Conservation (phyloP, 1,140 invertebrate genomes). For the Bombus balteatus region DNA sequence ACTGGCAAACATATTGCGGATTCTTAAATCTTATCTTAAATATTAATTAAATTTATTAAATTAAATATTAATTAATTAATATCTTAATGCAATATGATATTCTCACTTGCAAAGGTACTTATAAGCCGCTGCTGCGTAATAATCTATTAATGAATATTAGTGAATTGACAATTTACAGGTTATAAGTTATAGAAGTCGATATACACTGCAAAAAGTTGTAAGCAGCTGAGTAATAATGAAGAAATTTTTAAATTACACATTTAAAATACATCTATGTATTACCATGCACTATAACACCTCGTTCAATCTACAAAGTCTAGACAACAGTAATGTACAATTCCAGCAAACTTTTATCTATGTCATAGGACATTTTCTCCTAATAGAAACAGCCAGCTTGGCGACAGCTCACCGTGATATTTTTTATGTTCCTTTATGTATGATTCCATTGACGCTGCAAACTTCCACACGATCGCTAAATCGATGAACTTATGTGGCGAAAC, state of each 20-base stretch:
- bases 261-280: not conserved
- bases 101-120: not conserved
- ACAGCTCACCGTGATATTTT: not conserved
- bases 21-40: not conserved
- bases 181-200: not conserved
- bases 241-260: not conserved
- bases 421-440: constrained; percentile 21
- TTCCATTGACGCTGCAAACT: constrained; percentile 20
- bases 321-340: not conserved
- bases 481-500: constrained; percentile 45
- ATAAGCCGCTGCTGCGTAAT: not conserved
- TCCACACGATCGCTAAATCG: constrained; percentile 16
- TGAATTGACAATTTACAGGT: not conserved
- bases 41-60: too few species aligned
- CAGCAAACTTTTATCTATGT: not conserved
- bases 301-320: not conserved
- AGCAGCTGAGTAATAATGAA: not conserved
- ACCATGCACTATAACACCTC: too few species aligned
- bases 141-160: not conserved
- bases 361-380: too few species aligned
- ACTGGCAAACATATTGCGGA: not conserved
- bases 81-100: not conserved
- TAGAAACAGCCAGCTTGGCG: not conserved
- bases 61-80: too few species aligned
- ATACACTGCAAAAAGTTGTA: not conserved